Conservation (phyloP, 2,888 invertebrate genomes). For the Meiosimyza decipiens region DNA sequence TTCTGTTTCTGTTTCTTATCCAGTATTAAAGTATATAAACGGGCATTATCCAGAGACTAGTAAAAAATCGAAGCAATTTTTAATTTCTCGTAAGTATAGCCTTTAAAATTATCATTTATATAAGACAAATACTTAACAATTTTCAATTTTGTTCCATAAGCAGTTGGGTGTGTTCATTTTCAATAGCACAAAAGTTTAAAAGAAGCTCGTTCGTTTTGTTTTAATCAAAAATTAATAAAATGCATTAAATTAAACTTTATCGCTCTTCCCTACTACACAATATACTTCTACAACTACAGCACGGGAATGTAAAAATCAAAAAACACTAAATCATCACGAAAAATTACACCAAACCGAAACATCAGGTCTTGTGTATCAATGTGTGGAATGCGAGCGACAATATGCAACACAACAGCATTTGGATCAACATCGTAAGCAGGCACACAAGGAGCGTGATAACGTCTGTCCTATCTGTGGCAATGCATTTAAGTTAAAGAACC, state of each 20-base stretch:
- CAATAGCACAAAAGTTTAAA: constrained; percentile 12
- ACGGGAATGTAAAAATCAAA: constrained; percentile 47
- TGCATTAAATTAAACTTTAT: neutral
- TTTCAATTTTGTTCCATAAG: constrained; percentile 22
- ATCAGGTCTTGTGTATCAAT: constrained; percentile 41
- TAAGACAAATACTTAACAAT: neutral
- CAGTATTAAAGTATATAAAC: no score
- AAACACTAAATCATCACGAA: constrained; percentile 46
- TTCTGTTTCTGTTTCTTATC: no score
- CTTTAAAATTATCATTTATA: neutral
- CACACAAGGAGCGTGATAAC: constrained; percentile 49
- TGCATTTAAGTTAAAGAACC: constrained; percentile 48
- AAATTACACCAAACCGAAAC: constrained; percentile 42
- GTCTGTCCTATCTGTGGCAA: constrained; percentile 48
- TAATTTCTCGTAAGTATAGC: constrained; percentile 19
- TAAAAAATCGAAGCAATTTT: no score
- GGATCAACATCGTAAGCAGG: constrained; percentile 47
- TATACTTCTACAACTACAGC: constrained; percentile 36
- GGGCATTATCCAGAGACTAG: no score
- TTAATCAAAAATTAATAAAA: constrained; percentile 2
- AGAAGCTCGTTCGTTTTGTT: constrained; percentile 38
- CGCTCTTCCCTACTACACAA: neutral
- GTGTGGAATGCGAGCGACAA: constrained; percentile 46
- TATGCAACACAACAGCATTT: constrained; percentile 45
- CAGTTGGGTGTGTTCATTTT: neutral